Evolutionary conservation across 2,113 vertebrate genomes (phyloP), one percentile per base, ranked within the genome.

Genomic region (Phalacrocorax carbo): DNA sequence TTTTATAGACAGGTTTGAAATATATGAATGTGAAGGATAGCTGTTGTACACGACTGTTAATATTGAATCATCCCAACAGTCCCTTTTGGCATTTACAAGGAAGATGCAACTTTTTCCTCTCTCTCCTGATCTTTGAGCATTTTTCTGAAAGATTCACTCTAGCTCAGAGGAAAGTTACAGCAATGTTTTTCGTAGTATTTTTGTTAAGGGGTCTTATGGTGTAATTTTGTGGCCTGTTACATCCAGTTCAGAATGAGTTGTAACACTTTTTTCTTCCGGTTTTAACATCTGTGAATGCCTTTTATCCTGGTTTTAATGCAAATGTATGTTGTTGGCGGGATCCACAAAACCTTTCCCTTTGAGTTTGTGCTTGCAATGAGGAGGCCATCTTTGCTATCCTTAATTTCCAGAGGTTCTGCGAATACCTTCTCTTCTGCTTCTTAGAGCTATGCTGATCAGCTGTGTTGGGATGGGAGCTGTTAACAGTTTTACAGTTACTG

Each of bases 1-100:
- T 82, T 91, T 62, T 42, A 42, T 36, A 46, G 30, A 65, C 1
- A 36, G 1, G 2, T 73, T 76, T 83, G 48, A 86, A 65, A 52
- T 83, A 5, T 20, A 51, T 62, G 30, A 58, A 66, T 42, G 19
- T 27, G 29, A 88, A 10, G 15, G 5, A 7, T 54, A 83, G 23
- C 40, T 5, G 2, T n/a, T 16, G 15, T 62, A 17, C 0, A 1
- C 1, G 2, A 36, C 10, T 14, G 2, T 49, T 88, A 44, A 62
- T 44, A 71, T 0, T 62, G 19, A 85, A 46, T 54, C 11, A 75
- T 71, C 34, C 27, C 25, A 40, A 13, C 30, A 66, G 51, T 65
- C 5, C 6, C 4, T 79, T 73, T 21, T 49, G 30, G 32, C 25
- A 42, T 54, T 92, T 87, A 49, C 27, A 57, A 44, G 21, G 36